Evolutionary conservation across 2,888 invertebrate species (phyloP), one percentile per base, ranked within the genome.

Genomic region (Myathropa florea): DNA sequence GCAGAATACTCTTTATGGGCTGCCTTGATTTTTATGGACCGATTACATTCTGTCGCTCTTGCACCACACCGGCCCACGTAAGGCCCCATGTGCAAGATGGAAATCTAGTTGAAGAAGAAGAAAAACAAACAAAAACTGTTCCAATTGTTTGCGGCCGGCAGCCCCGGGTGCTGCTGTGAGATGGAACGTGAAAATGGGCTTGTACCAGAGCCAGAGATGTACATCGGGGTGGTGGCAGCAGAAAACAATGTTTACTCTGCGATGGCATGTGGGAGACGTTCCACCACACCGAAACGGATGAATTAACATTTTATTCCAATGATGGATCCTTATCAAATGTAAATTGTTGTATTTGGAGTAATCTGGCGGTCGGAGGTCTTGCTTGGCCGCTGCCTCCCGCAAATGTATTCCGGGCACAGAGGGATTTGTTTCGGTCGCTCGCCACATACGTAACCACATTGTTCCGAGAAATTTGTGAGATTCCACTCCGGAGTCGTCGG

Each of bases 221-320:
- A 57, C 60, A 30, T 23, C 21, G 36, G 59, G 60, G 39, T 26
- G 78, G 73, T 39, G 9, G 14, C 76, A 59, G 64, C 33, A 21
- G 21, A 33, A 76, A 60, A 63, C 73, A 79, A 73, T 83, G 73
- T 80, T 80, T 65, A 75, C 63, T 24, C 68, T 9, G 46, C 61
- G 46, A 4, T 30, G 46, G 78, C 67, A 14, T 26, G n/a, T 4
- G 14, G 18, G 63, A 14, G 23, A 30, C 30, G 30, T 36, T 26
- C 63, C 53, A 60, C 33, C 71, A 4, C 39, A 68, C 63, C 61
- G 46, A 82, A 70, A 73, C 72, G 73, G 14, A 70, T 60, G 82
- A 86, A 86, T 86, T 86, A 86, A 83, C 86, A 86, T 86, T 86
- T 86, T 83, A 86, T 86, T 83, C 78, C 86, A 86, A 79, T 83